Percentiles rank a stretch among this genome's conserved stretches.
Evolutionary conservation across 2,888 invertebrate genomes (phyloP).

Genomic region (Xestia xanthographa): DNA sequence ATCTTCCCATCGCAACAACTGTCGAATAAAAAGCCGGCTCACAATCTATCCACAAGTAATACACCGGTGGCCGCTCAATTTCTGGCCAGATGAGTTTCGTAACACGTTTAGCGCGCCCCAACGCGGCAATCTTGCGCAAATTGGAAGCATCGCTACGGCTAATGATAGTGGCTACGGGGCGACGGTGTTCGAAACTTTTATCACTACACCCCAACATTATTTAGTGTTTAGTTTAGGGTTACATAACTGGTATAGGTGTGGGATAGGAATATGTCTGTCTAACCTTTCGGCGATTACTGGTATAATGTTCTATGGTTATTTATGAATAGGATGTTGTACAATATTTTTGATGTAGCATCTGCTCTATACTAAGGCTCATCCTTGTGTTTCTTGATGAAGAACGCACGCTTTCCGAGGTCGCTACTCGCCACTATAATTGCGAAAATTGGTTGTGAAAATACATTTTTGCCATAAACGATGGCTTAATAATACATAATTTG

Average conservation of each 20-base stretch:
- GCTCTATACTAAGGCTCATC: background rate
- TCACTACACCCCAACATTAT: constrained; percentile 14
- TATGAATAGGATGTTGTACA: background rate
- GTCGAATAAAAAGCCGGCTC: constrained; percentile 48
- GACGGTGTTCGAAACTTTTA: constrained; percentile 53
- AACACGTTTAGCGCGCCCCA: constrained; percentile 69
- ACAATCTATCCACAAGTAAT: constrained; percentile 2
- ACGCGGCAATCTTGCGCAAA: constrained; percentile 69
- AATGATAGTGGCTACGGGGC: constrained; percentile 46
- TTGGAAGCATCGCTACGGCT: constrained; percentile 60
- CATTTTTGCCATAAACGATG: background rate
- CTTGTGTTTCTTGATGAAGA: background rate
- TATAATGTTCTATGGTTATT: background rate
- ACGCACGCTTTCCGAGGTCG: background rate
- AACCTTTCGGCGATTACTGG: no score
- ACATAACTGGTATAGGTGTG: background rate
- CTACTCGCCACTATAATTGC: background rate
- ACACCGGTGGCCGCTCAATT: constrained; percentile 65
- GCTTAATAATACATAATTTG: background rate
- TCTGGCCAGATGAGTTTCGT: constrained; percentile 74
- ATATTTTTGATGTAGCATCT: background rate
- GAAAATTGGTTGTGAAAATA: background rate
- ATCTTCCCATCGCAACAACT: constrained; percentile 6
- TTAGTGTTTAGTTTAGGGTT: constrained; percentile 17
- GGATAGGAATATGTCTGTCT: background rate